Evolutionary conservation across 37 sponge, comb jelly and placozoan species (phyloP).

Genomic region (Ephydatia muelleri): DNA sequence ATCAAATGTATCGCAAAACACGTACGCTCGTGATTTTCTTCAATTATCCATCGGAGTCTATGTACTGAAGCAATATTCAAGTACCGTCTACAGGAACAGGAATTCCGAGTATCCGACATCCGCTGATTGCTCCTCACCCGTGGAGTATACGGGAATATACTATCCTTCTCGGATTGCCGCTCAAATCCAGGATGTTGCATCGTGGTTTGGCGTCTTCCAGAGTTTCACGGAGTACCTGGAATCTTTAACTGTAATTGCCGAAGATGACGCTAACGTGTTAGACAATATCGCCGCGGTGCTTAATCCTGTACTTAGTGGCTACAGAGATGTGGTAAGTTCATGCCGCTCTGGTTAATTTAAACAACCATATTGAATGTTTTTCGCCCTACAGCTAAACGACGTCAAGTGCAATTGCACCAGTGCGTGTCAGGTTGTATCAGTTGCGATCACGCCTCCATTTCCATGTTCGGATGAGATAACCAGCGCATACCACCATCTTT

Average conservation of each 20-base stretch:
- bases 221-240: background rate
- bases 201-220: background rate
- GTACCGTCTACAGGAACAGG: background rate
- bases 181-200: background rate
- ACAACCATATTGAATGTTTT: too few relatives aligned
- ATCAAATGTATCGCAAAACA: background rate
- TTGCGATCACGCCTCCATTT: background rate
- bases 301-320: background rate
- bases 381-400: background rate
- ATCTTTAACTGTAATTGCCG: background rate
- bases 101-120: background rate
- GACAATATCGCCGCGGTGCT: background rate
- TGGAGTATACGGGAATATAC: background rate
- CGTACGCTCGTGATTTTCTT: background rate
- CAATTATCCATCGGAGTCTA: background rate
- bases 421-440: background rate
- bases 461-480: background rate
- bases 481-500: background rate
- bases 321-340: background rate
- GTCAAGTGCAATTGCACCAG: background rate
- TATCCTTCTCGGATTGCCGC: background rate
- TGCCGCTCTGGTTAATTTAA: too few relatives aligned
- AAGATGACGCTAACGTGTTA: background rate
- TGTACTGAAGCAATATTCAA: background rate
- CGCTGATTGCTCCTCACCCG: background rate